A percentile compares a stretch with the other conserved stretches of the same genome.
These are phyloP conservation scores for Grantiella picta DNA, from an alignment of 2,113 vertebrate genomes.

Conservation along the genomic window DNA sequence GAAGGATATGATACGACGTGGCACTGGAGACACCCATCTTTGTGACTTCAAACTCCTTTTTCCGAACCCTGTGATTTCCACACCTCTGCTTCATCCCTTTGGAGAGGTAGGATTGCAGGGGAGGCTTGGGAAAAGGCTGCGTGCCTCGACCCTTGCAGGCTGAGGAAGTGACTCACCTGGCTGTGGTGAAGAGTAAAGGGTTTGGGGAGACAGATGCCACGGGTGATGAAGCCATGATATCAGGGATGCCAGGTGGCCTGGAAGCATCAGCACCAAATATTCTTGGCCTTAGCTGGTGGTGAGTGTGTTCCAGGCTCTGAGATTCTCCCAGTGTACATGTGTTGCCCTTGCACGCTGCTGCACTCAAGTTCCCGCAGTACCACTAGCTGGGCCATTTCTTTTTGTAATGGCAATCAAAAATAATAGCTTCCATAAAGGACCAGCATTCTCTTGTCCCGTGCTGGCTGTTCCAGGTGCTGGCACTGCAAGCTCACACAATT, in stretches of 20 bases:
- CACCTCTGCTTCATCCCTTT: neutral
- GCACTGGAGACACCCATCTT: neutral
- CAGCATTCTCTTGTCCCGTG: neutral
- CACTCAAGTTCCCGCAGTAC: neutral
- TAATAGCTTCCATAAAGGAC: neutral
- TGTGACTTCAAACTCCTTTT: neutral
- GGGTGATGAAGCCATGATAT: neutral
- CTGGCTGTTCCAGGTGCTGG: neutral
- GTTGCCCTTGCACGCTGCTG: neutral
- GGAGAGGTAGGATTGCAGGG: neutral
- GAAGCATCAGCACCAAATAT: neutral
- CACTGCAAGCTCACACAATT: neutral
- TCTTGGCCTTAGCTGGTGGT: neutral
- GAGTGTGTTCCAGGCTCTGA: neutral
- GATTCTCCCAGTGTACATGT: fast-evolving
- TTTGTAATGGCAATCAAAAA: neutral
- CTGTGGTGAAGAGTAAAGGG: neutral
- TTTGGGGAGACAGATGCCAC: neutral
- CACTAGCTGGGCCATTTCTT: neutral
- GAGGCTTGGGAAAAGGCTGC: neutral
- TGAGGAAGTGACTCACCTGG: neutral
- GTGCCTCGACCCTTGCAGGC: neutral
- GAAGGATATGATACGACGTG: neutral
- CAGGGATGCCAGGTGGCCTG: neutral
- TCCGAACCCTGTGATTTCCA: neutral